Percentiles rank a stretch among this genome's conserved stretches.
These are phyloP conservation scores for Peromyscus melanophrys DNA, from an alignment of 2,797 vertebrate genomes.

Conservation along the genomic window DNA sequence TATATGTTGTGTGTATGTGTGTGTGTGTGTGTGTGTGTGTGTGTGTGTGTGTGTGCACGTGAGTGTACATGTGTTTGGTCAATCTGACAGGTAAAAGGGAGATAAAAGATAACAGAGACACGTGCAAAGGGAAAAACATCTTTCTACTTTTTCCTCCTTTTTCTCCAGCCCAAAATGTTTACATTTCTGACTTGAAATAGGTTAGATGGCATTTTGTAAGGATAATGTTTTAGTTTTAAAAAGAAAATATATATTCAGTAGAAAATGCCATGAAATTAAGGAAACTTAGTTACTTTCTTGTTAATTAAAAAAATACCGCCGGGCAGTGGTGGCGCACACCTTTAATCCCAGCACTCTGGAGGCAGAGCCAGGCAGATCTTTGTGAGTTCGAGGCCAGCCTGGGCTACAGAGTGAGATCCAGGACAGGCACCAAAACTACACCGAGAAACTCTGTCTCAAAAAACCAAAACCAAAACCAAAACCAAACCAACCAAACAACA, in stretches of 20 bases:
- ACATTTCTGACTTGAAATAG: slow-evolving; percentile 40
- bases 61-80: not conserved
- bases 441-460: too few species aligned
- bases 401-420: too few species aligned
- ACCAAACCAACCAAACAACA: not conserved
- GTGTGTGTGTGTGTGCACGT: too few species aligned
- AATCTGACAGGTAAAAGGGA: not conserved
- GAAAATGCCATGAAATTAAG: slow-evolving; percentile 32
- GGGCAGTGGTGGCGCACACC: too few species aligned
- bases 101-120: not conserved
- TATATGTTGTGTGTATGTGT: not conserved
- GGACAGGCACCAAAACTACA: too few species aligned
- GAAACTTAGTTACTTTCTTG: not conserved
- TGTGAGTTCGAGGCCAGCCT: too few species aligned
- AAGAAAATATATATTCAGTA: slow-evolving; percentile 46
- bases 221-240: slow-evolving; percentile 22
- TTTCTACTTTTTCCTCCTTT: not conserved
- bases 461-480: too few species aligned
- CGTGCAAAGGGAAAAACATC: too few species aligned
- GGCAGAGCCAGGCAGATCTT: too few species aligned
- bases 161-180: not conserved
- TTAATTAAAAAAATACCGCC: not conserved
- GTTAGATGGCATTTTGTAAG: slow-evolving; percentile 15
- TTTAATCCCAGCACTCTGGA: too few species aligned
- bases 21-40: not conserved